Percentiles rank a stretch among this genome's conserved stretches.
These are phyloP conservation scores for Altica lythri DNA, from an alignment of 2,888 invertebrate species.

Conservation along the genomic window DNA sequence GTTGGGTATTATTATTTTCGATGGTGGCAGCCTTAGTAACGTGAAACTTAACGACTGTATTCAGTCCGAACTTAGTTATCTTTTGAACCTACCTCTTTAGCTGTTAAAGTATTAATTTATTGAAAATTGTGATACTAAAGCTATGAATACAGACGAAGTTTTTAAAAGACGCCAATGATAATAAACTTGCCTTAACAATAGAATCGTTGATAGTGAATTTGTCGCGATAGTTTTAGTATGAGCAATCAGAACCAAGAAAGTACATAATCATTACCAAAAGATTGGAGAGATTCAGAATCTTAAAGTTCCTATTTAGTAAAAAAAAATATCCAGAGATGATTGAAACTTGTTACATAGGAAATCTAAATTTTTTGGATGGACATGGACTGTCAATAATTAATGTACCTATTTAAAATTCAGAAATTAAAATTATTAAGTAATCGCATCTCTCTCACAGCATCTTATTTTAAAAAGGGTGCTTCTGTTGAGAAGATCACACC, in stretches of 20 bases:
- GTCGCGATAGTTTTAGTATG: conserved; percentile 14
- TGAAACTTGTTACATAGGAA: too few relatives aligned
- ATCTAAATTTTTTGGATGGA: too few relatives aligned
- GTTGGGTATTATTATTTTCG: conserved; percentile 21
- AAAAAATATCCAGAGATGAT: background rate
- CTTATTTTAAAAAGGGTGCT: too few relatives aligned
- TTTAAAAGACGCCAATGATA: background rate
- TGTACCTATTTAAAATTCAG: too few relatives aligned
- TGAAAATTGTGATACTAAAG: conserved; percentile 30
- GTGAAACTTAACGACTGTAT: conserved; percentile 23
- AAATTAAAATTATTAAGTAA: too few relatives aligned
- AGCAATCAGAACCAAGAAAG: conserved; percentile 13
- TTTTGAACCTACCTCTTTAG: conserved; percentile 52
- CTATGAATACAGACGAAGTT: conserved; percentile 11
- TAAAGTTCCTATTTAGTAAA: conserved; percentile 12
- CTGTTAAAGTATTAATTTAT: conserved; percentile 49
- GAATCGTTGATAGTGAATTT: background rate
- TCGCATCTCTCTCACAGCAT: too few relatives aligned
- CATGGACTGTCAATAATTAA: too few relatives aligned
- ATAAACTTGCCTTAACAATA: conserved; percentile 14
- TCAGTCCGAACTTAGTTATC: conserved; percentile 24
- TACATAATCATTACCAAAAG: conserved; percentile 23
- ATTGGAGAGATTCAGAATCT: conserved; percentile 8
- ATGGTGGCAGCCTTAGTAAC: conserved; percentile 27
- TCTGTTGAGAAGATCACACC: too few relatives aligned